phyloP scores from a whole-genome alignment of 2,888 invertebrate species.

The Melanostoma mellinum region DNA sequence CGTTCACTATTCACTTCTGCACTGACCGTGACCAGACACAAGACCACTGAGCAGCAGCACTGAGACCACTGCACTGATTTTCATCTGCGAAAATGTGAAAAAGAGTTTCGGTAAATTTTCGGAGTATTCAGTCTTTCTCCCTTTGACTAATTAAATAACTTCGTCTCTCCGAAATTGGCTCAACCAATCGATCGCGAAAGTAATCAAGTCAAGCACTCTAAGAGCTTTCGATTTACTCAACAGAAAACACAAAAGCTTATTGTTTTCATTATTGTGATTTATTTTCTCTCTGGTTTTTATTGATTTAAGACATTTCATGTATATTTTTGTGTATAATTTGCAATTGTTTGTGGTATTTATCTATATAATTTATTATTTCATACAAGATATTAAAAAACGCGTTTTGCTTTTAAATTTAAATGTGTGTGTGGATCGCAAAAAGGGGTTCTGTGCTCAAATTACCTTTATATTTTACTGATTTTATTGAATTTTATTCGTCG shows the following conservation, averaged over 20 bases:
- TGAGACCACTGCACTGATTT: no score
- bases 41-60: no score
- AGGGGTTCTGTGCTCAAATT: slow-evolving; percentile 10
- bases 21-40: no score
- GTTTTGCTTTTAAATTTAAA: slow-evolving; percentile 21
- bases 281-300: slow-evolving; percentile 58
- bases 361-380: slow-evolving; percentile 39
- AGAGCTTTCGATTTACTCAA: neutral
- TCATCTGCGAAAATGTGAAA: no score
- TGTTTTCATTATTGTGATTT: slow-evolving; percentile 48
- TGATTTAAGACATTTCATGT: slow-evolving; percentile 48
- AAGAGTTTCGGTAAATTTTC: no score
- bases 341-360: slow-evolving; percentile 44
- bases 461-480: slow-evolving; percentile 7
- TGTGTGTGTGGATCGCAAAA: slow-evolving; percentile 32
- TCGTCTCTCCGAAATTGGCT: no score
- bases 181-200: no score
- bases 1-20: no score
- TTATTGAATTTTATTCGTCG: slow-evolving; percentile 56
- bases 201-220: neutral
- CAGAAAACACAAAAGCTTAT: neutral
- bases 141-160: no score
- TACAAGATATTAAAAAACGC: slow-evolving; percentile 49
- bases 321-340: slow-evolving; percentile 64
- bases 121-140: no score